Percentiles rank a stretch among this genome's conserved stretches.
Evolutionary conservation across 2,113 vertebrate species (phyloP).

Genomic region (Pycnonotus jocosus): DNA sequence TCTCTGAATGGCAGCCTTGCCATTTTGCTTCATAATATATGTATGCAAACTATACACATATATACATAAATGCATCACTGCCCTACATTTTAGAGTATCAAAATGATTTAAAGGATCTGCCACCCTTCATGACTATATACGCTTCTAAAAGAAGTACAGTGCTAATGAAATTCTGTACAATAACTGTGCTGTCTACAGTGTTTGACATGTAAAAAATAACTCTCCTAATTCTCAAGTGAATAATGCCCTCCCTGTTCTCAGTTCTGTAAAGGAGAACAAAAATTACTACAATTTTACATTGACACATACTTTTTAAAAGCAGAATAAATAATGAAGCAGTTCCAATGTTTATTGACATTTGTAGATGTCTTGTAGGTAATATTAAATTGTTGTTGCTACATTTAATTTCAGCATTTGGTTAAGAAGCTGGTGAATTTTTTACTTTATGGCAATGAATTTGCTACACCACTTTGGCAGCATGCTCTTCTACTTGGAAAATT

Average conservation of each 20-base stretch:
- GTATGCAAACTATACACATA: constrained; percentile 2
- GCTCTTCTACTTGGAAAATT: neutral
- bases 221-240: constrained; percentile 8
- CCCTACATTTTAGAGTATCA: constrained; percentile 26
- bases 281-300: neutral
- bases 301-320: neutral
- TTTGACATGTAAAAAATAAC: constrained; percentile 9
- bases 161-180: constrained; percentile 43
- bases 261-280: neutral
- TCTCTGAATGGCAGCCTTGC: constrained; percentile 20
- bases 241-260: neutral
- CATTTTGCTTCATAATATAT: constrained; percentile 11
- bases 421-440: neutral
- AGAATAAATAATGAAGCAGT: neutral
- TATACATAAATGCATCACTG: constrained; percentile 35
- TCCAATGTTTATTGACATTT: neutral
- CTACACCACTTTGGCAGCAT: neutral
- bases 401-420: neutral
- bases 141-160: neutral
- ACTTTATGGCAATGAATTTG: neutral
- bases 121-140: neutral
- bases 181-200: neutral
- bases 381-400: neutral
- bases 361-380: neutral
- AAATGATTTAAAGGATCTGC: constrained; percentile 14